Conservation (phyloP, 2,113 vertebrate genomes). For the Ammodramus savannarum region DNA sequence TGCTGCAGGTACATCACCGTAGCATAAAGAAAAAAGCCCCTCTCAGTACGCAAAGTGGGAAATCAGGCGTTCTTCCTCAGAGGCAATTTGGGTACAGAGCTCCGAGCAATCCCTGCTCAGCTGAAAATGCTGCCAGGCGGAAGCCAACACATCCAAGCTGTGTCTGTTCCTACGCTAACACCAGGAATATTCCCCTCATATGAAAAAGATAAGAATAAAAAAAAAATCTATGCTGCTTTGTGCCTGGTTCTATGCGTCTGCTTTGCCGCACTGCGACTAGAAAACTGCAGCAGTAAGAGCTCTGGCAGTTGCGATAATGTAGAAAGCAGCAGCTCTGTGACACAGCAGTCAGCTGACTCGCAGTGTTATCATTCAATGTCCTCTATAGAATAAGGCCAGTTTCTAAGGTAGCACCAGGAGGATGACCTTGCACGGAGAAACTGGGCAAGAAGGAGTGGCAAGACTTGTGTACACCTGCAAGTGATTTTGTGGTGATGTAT, state of each 20-base stretch:
- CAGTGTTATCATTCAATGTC: slow-evolving; percentile 76
- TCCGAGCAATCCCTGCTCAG: slow-evolving; percentile 68
- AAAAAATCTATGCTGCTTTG: slow-evolving; percentile 57
- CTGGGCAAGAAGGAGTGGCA: not conserved
- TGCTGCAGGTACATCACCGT: slow-evolving; percentile 62
- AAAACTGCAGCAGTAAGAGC: slow-evolving; percentile 75
- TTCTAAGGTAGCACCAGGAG: slow-evolving; percentile 71
- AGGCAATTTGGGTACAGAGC: slow-evolving; percentile 57
- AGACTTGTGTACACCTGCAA: not conserved
- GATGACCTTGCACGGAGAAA: slow-evolving; percentile 65
- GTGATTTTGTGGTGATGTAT: not conserved
- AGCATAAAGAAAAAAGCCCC: not conserved
- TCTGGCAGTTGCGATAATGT: slow-evolving; percentile 77
- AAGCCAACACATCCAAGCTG: slow-evolving; percentile 69
- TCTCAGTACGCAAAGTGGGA: slow-evolving; percentile 27
- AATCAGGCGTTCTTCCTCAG: slow-evolving; percentile 57
- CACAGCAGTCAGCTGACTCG: slow-evolving; percentile 88
- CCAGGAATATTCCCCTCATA: slow-evolving; percentile 45
- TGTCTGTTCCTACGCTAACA: slow-evolving; percentile 65
- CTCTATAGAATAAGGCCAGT: slow-evolving; percentile 69
- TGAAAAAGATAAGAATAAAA: slow-evolving; percentile 37
- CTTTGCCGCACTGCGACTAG: slow-evolving; percentile 75
- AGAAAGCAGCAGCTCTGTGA: slow-evolving; percentile 80
- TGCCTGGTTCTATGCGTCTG: slow-evolving; percentile 72
- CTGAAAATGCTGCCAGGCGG: slow-evolving; percentile 68